Conservation (phyloP, 2,888 invertebrate genomes). For the Troides aeacus region DNA sequence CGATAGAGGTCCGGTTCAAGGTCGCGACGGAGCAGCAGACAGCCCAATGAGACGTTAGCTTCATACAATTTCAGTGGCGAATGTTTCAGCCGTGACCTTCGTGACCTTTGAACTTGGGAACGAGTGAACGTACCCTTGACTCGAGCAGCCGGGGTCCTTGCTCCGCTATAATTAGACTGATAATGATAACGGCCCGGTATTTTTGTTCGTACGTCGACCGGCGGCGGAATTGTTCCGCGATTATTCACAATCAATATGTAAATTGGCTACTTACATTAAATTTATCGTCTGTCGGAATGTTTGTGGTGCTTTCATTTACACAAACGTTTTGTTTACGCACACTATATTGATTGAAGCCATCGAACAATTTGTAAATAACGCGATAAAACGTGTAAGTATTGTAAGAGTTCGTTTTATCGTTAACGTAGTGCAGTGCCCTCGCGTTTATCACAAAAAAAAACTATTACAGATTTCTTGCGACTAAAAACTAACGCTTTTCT, state of each 20-base stretch:
- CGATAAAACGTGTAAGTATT: constrained; percentile 2
- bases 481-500: too few relatives aligned
- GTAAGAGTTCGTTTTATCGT: not conserved
- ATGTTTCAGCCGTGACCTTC: constrained; percentile 55
- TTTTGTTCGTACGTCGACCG: constrained; percentile 44
- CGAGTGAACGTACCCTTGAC: constrained; percentile 75
- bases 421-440: not conserved
- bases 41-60: constrained; percentile 32
- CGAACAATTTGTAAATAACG: not conserved
- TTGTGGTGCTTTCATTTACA: not conserved
- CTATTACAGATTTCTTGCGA: not conserved
- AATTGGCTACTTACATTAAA: not conserved
- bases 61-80: constrained; percentile 31
- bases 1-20: constrained; percentile 36
- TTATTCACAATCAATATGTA: constrained; percentile 21
- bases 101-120: constrained; percentile 72
- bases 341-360: not conserved
- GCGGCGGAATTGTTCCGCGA: constrained; percentile 23
- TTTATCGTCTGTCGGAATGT: not conserved
- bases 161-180: constrained; percentile 67
- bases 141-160: constrained; percentile 59
- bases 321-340: constrained; percentile 1
- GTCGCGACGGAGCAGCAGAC: constrained; percentile 33
- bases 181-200: constrained; percentile 58
- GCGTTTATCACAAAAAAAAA: not conserved